These are phyloP conservation scores for Felis chaus DNA, from an alignment of 2,113 vertebrate species.

Conservation along the genomic window DNA sequence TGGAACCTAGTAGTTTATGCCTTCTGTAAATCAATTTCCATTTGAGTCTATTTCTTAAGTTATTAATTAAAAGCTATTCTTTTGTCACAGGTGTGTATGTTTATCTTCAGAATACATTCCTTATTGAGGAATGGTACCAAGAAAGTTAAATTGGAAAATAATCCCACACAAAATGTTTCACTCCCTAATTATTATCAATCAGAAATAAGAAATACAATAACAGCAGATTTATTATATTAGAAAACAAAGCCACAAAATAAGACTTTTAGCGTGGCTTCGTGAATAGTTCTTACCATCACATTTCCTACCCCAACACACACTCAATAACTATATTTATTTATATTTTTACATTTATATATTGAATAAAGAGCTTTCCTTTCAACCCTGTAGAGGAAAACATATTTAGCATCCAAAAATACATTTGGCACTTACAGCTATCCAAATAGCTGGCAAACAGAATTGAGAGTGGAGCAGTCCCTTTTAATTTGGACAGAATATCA, in stretches of 20 bases:
- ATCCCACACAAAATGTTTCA: background rate
- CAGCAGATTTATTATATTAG: slow-evolving; percentile 14
- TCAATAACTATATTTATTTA: background rate
- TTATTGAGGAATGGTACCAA: background rate
- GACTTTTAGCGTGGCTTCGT: background rate
- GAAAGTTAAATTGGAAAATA: background rate
- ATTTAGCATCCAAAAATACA: background rate
- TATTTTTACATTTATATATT: background rate
- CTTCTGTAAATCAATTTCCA: background rate
- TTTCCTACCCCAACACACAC: background rate
- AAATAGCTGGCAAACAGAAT: background rate
- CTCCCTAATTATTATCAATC: background rate
- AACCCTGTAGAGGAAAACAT: background rate
- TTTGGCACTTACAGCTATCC: background rate
- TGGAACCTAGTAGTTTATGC: background rate
- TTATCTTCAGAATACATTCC: background rate
- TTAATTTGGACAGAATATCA: background rate
- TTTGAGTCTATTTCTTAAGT: background rate
- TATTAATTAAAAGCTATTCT: slow-evolving; percentile 40
- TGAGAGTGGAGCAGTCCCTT: background rate
- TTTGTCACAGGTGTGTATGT: background rate
- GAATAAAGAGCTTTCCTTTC: background rate
- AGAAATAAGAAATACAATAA: slow-evolving; percentile 30
- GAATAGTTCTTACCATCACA: background rate
- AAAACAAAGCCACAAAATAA: background rate